Percentiles rank a stretch among this genome's conserved stretches.
These are phyloP conservation scores for Macroramphosus scolopax DNA, from an alignment of 2,797 vertebrate genomes.

Conservation along the genomic window DNA sequence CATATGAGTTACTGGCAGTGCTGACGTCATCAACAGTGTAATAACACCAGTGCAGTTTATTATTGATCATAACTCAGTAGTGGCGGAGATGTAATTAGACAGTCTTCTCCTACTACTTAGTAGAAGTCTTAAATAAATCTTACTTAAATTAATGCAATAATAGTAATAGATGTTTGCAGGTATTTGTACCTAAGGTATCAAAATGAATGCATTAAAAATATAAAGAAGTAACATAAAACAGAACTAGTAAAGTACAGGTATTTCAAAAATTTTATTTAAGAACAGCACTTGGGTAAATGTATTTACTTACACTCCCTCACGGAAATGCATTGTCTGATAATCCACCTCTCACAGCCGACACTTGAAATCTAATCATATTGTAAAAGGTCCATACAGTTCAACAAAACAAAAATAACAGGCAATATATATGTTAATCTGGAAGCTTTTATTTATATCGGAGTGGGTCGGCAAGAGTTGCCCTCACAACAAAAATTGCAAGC, in stretches of 20 bases:
- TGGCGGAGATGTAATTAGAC: background rate
- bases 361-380: background rate
- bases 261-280: too few relatives aligned
- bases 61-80: slow-evolving; percentile 2
- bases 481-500: slow-evolving; percentile 42
- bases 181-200: too few relatives aligned
- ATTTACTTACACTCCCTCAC: background rate
- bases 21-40: slow-evolving; percentile 77
- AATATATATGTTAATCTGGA: slow-evolving; percentile 22
- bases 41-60: slow-evolving; percentile 56
- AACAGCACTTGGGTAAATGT: background rate
- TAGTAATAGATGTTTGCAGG: too few relatives aligned
- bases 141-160: too few relatives aligned
- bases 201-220: background rate
- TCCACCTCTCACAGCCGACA: background rate
- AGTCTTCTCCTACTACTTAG: too few relatives aligned
- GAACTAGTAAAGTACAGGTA: background rate
- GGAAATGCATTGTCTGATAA: background rate
- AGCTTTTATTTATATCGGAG: slow-evolving; percentile 61
- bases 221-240: background rate
- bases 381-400: background rate
- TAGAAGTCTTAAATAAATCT: too few relatives aligned
- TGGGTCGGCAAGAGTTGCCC: slow-evolving; percentile 19
- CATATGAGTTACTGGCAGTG: slow-evolving; percentile 86
- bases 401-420: slow-evolving; percentile 7